Evolutionary conservation across 2,113 vertebrate species (phyloP).

Genomic region (Sinocyclocheilus anophthalmus): DNA sequence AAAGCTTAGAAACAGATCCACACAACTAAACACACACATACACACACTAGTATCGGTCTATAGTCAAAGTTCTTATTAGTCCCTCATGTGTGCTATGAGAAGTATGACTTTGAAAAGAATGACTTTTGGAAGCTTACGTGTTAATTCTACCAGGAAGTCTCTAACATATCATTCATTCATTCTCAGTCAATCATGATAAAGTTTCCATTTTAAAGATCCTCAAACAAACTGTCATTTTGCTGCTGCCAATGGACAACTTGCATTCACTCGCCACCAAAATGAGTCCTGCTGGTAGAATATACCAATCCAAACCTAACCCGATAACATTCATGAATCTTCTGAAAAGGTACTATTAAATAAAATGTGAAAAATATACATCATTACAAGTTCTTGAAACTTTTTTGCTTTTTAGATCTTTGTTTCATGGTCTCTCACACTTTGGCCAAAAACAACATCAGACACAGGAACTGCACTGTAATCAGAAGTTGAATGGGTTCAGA

Average conservation of each 20-base stretch:
- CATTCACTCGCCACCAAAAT: not conserved
- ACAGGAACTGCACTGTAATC: not conserved
- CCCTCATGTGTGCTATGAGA: not conserved
- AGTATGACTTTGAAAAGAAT: not conserved
- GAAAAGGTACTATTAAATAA: not conserved
- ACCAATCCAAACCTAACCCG: not conserved
- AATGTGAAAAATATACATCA: not conserved
- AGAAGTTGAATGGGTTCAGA: constrained; percentile 1
- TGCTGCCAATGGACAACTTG: not conserved
- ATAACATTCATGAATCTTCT: not conserved
- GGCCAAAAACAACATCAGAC: not conserved
- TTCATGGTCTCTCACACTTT: not conserved
- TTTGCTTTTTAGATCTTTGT: not conserved
- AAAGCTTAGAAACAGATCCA: constrained; percentile 23
- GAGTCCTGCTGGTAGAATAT: not conserved
- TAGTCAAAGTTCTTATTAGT: not conserved
- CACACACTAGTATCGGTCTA: not conserved
- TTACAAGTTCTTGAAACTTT: not conserved
- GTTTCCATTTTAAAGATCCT: not conserved
- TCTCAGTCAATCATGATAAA: not conserved
- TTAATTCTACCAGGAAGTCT: constrained; percentile 20
- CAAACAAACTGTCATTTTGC: not conserved
- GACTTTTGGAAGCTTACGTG: not conserved
- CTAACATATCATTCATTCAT: not conserved
- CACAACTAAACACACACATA: constrained; percentile 4